Evolutionary conservation across 2,113 vertebrate genomes (phyloP).

Genomic region (Melanerpes formicivorus): DNA sequence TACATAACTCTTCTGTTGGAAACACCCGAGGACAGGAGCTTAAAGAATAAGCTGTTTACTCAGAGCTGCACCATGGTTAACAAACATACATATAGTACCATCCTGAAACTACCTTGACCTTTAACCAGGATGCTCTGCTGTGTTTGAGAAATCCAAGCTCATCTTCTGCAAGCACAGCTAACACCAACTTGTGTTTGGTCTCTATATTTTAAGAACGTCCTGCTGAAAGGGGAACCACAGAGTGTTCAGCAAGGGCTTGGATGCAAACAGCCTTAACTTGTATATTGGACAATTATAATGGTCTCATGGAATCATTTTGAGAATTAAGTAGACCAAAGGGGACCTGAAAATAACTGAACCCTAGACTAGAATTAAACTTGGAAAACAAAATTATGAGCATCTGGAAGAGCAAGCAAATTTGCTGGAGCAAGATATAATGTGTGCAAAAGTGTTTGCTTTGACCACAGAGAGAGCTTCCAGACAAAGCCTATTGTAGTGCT

Average conservation of each 20-base stretch:
- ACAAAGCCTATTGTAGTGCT: background rate
- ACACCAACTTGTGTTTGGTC: background rate
- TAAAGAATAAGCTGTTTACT: conserved; percentile 73
- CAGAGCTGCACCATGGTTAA: conserved; percentile 50
- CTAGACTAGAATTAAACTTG: background rate
- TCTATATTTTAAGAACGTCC: background rate
- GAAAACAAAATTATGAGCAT: background rate
- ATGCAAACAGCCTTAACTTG: background rate
- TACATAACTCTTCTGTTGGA: conserved; percentile 49
- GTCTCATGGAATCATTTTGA: background rate
- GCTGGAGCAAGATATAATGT: background rate
- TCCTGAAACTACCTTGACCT: conserved; percentile 52
- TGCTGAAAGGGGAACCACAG: background rate
- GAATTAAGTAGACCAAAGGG: background rate
- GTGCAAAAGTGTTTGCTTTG: background rate
- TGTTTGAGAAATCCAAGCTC: conserved; percentile 38
- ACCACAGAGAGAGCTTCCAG: background rate
- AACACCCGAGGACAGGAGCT: conserved; percentile 42
- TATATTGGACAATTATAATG: background rate
- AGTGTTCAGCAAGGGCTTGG: background rate
- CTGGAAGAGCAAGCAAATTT: background rate
- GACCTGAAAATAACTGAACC: background rate
- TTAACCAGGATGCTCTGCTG: conserved; percentile 52
- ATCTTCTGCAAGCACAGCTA: conserved; percentile 23
- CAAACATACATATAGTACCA: conserved; percentile 49